Base-by-base conservation (phyloP, 2,797 vertebrate genomes). In the Microchirus variegatus region DNA sequence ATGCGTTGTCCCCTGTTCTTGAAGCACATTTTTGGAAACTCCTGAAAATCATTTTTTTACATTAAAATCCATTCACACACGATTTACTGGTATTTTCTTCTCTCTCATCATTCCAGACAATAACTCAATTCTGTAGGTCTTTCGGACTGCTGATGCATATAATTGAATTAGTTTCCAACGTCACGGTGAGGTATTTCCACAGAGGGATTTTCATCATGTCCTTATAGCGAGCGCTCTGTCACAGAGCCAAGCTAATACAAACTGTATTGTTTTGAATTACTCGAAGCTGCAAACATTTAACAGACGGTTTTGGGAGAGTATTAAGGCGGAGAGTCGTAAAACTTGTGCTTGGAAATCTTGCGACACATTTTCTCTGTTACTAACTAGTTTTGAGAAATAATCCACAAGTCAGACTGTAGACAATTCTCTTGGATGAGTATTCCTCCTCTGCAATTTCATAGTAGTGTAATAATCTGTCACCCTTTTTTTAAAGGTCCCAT, bases 141-240 rank as follows among this genome's bases (percentile, higher is more conserved):
- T 78, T 80, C 88, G 82, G 82, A 88, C 84, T 82, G 81, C 44
- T 84, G 82, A 85, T 88, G 87, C 87, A 85, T 86, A 88, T 89
- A 87, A 90, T 90, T 88, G 83, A 90, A 88, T 90, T 85, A 89
- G 84, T 87, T 86, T 82, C 78, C 67, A 89, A 84, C 40, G 70
- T 82, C 78, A 82, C 70, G 74, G 83, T 78, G 77, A 81, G 65
- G 85, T 84, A 85, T 70, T 87, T 85, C 75, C 81, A 82, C 73
- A 75, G 63, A 53, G 81, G 81, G 83, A 87, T 85, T 90, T 31
- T 86, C 70, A 82, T 75, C 63, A 62, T 70, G 67, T 69, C 41
- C 78, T 42, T 70, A 57, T 73, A 63, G 78, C 73, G 68, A 75
- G 76, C 69, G 65, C 55, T 70, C 64, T 53, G 60, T 81, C 79